Evolutionary conservation across 2,888 invertebrate genomes (phyloP).

Genomic region (Taenaris catops): DNA sequence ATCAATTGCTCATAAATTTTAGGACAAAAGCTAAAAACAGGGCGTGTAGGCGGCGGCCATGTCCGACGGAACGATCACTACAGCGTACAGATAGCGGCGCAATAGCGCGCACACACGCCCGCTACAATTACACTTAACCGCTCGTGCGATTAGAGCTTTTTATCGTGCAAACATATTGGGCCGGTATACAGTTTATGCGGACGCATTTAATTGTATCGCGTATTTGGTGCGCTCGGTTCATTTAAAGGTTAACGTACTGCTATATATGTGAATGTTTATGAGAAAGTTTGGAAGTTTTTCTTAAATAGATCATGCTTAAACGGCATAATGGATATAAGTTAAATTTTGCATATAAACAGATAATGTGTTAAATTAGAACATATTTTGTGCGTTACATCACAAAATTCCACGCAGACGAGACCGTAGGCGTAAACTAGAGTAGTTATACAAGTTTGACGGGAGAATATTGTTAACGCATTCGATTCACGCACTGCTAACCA

Average conservation of each 20-base stretch:
- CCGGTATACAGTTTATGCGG: constrained; percentile 20
- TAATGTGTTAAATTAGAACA: no score
- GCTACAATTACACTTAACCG: neutral
- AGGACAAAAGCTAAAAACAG: constrained; percentile 37
- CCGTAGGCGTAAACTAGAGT: no score
- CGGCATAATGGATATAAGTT: no score
- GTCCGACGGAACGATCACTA: constrained; percentile 22
- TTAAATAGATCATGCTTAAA: no score
- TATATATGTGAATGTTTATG: no score
- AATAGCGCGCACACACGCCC: neutral
- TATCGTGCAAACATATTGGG: constrained; percentile 1
- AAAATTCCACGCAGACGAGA: no score
- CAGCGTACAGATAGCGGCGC: constrained; percentile 13
- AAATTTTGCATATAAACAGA: no score
- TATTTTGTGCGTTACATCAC: no score
- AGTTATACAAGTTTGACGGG: no score
- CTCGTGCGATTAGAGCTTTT: neutral
- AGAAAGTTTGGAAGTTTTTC: no score
- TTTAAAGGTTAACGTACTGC: no score
- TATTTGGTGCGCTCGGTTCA: constrained; percentile 26
- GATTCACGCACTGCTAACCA: constrained; percentile 1
- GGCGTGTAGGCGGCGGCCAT: constrained; percentile 36
- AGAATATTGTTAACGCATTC: no score
- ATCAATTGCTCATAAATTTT: constrained; percentile 26
- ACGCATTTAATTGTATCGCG: constrained; percentile 25